These are phyloP conservation scores for Drosophila tropicalis DNA, from an alignment of 1,140 invertebrate genomes.

Conservation along the genomic window DNA sequence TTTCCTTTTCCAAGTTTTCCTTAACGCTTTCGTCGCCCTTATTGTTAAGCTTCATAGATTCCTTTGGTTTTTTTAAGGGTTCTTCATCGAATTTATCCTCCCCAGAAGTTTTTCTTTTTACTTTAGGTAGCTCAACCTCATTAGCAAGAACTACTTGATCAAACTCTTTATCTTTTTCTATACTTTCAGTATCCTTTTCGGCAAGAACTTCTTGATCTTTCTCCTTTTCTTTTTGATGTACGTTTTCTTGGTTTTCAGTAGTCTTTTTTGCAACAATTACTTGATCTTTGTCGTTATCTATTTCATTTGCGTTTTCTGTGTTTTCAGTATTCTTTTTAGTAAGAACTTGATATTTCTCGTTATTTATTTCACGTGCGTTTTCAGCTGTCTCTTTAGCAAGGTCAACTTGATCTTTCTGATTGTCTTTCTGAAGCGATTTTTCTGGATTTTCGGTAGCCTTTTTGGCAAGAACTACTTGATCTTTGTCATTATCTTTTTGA, in stretches of 20 bases:
- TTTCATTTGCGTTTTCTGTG: not conserved
- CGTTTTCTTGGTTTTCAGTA: too few relatives aligned
- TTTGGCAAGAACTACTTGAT: too few relatives aligned
- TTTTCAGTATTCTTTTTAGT: not conserved
- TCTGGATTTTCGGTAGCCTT: too few relatives aligned
- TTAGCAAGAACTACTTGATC: not conserved
- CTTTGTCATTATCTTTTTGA: too few relatives aligned
- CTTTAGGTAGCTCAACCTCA: not conserved
- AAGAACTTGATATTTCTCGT: too few relatives aligned
- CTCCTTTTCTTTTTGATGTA: not conserved
- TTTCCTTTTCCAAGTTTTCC: not conserved
- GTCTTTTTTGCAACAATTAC: too few relatives aligned
- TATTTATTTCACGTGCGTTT: too few relatives aligned
- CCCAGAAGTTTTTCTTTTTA: slow-evolving; percentile 9
- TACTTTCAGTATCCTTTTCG: not conserved
- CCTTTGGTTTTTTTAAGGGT: not conserved
- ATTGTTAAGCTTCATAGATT: not conserved
- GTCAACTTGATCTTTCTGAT: too few relatives aligned
- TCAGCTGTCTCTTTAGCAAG: too few relatives aligned
- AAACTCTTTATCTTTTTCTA: not conserved
- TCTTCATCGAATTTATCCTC: not conserved
- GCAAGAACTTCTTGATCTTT: too few relatives aligned
- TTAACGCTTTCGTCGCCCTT: not conserved
- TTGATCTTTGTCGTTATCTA: not conserved
- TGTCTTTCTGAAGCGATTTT: too few relatives aligned